phyloP scores from a whole-genome alignment of 1,140 invertebrate species.

The Asbolus verrucosus region DNA sequence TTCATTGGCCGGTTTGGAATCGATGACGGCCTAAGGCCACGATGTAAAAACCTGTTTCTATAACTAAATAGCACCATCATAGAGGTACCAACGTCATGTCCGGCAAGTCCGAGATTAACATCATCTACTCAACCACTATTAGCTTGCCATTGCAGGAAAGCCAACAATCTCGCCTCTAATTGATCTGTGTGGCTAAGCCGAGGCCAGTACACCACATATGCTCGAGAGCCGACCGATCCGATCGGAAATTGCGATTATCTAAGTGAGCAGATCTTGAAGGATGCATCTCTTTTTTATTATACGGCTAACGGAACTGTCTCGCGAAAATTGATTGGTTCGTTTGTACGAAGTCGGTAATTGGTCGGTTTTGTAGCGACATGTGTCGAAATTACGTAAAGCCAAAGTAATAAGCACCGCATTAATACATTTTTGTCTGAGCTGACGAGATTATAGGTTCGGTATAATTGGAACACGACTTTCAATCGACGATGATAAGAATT shows the following conservation, averaged over 20 bases:
- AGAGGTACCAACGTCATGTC: constrained; percentile 46
- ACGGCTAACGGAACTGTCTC: constrained; percentile 6
- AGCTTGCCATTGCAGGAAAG: constrained; percentile 6
- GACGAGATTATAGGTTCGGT: neutral
- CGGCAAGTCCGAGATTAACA: constrained; percentile 46
- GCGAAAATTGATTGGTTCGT: neutral
- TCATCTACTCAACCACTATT: constrained; percentile 12
- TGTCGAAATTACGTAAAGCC: neutral
- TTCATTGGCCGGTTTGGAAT: constrained; percentile 53
- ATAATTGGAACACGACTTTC: too few species aligned
- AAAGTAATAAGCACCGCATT: constrained; percentile 21
- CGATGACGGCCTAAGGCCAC: constrained; percentile 45
- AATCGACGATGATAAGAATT: too few species aligned
- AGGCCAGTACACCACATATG: too few species aligned
- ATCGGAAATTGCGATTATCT: neutral
- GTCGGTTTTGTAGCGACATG: constrained; percentile 12
- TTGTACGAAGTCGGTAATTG: constrained; percentile 12
- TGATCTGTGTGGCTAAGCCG: too few species aligned
- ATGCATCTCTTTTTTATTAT: too few species aligned
- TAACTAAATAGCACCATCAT: constrained; percentile 50
- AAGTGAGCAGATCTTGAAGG: constrained; percentile 3
- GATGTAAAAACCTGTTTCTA: constrained; percentile 53
- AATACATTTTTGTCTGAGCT: constrained; percentile 1
- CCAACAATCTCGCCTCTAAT: too few species aligned
- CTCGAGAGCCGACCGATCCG: too few species aligned